A percentile compares a stretch with the other conserved stretches of the same genome.
Conservation (phyloP, 2,888 invertebrate species). For the Diploptera punctata region DNA sequence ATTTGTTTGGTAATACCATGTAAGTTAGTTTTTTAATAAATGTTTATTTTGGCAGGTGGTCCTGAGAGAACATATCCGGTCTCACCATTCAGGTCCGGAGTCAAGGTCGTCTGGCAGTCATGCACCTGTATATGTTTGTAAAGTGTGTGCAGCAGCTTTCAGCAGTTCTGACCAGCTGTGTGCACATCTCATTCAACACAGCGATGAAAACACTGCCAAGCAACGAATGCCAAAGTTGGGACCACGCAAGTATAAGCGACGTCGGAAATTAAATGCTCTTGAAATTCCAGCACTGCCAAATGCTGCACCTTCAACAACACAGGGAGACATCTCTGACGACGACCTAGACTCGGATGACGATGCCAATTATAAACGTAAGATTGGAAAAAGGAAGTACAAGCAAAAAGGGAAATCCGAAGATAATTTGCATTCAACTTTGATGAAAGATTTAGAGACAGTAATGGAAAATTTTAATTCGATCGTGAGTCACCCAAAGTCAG, state of each 20-base stretch:
- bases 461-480: slow-evolving; percentile 57
- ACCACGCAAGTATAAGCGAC: slow-evolving; percentile 80
- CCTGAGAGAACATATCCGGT: slow-evolving; percentile 81
- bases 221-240: slow-evolving; percentile 80
- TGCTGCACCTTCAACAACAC: slow-evolving; percentile 45
- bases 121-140: slow-evolving; percentile 73
- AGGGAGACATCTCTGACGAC: slow-evolving; percentile 49
- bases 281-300: slow-evolving; percentile 53
- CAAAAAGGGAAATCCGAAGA: slow-evolving; percentile 52
- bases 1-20: no score
- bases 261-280: slow-evolving; percentile 75
- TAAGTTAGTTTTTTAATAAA: no score
- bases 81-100: slow-evolving; percentile 85
- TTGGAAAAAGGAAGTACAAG: slow-evolving; percentile 52
- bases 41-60: no score
- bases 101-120: slow-evolving; percentile 67
- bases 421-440: slow-evolving; percentile 56
- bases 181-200: slow-evolving; percentile 83
- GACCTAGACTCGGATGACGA: slow-evolving; percentile 54
- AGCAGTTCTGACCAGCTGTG: slow-evolving; percentile 77
- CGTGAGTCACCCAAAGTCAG: slow-evolving; percentile 40
- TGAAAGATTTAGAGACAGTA: slow-evolving; percentile 58
- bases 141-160: slow-evolving; percentile 76
- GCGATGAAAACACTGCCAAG: slow-evolving; percentile 84
- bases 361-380: slow-evolving; percentile 48